These are phyloP conservation scores for rabbit (Oryctolagus cuniculus) DNA, from an alignment of 2,113 vertebrate genomes.

Conservation along the genomic window DNA sequence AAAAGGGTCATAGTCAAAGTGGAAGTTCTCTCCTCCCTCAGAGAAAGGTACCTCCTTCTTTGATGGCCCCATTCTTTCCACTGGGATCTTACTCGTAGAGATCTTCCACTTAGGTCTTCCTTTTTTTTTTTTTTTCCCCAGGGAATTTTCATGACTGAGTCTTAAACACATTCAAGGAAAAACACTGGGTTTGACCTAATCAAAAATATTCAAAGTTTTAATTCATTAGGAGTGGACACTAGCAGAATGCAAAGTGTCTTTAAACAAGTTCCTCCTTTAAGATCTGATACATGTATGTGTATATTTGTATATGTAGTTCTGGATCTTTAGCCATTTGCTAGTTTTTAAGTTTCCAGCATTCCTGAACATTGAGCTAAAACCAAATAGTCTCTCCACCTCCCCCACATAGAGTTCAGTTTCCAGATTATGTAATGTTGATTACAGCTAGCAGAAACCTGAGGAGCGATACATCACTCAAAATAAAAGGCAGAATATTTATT, in stretches of 20 bases:
- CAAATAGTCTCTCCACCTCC: not conserved
- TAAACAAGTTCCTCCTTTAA: not conserved
- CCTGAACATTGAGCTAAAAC: constrained; percentile 31
- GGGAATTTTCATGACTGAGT: not conserved
- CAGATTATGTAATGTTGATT: constrained; percentile 82
- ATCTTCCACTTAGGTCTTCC: too few species aligned
- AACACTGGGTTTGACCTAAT: not conserved
- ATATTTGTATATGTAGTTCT: not conserved
- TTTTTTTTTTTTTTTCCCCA: too few species aligned
- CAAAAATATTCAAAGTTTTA: not conserved
- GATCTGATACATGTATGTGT: too few species aligned
- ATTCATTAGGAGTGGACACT: too few species aligned
- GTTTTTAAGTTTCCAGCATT: constrained; percentile 29
- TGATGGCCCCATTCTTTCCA: too few species aligned
- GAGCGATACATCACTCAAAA: constrained; percentile 80
- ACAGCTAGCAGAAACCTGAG: constrained; percentile 82
- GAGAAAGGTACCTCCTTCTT: too few species aligned
- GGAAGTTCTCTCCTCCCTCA: too few species aligned
- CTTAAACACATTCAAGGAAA: constrained; percentile 20
- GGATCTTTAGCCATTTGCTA: not conserved
- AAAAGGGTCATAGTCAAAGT: too few species aligned
- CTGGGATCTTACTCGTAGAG: too few species aligned
- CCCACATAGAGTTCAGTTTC: constrained; percentile 7
- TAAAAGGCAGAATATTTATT: constrained; percentile 53
- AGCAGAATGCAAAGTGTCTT: too few species aligned